These are phyloP conservation scores for Eupithecia pulchellata DNA, from an alignment of 2,888 invertebrate species.

Conservation along the genomic window DNA sequence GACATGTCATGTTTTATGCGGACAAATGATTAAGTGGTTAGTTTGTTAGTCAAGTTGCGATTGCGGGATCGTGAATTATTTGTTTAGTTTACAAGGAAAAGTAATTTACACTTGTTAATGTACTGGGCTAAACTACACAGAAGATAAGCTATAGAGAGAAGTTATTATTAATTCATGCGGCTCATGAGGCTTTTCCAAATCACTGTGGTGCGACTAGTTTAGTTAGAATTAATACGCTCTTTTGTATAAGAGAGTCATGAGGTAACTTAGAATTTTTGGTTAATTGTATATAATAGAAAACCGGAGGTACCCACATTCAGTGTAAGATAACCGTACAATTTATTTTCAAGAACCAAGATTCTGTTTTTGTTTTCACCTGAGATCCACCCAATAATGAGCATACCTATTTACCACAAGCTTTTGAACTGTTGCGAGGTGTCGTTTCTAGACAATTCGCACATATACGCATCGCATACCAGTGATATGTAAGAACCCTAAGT, in stretches of 20 bases:
- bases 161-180: slow-evolving; percentile 22
- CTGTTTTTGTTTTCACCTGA: neutral
- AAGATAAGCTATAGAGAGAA: slow-evolving; percentile 49
- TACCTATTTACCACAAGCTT: neutral
- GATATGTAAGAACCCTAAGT: slow-evolving; percentile 5
- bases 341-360: neutral
- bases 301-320: no score
- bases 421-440: neutral
- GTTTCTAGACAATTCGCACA: neutral
- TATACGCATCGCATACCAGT: neutral
- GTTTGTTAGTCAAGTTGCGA: slow-evolving; percentile 69
- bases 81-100: slow-evolving; percentile 54
- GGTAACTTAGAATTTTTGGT: neutral
- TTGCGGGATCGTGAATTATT: slow-evolving; percentile 69
- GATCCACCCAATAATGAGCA: neutral
- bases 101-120: slow-evolving; percentile 55
- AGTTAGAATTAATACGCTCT: neutral
- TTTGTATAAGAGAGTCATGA: neutral
- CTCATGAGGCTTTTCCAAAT: neutral
- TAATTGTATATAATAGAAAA: no score
- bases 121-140: slow-evolving; percentile 53
- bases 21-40: slow-evolving; percentile 63
- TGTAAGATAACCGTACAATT: no score
- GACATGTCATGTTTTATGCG: slow-evolving; percentile 49
- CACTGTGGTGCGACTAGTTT: neutral